Base-by-base conservation (phyloP, 2,113 vertebrate species). In the Actenoides lindsayi region DNA sequence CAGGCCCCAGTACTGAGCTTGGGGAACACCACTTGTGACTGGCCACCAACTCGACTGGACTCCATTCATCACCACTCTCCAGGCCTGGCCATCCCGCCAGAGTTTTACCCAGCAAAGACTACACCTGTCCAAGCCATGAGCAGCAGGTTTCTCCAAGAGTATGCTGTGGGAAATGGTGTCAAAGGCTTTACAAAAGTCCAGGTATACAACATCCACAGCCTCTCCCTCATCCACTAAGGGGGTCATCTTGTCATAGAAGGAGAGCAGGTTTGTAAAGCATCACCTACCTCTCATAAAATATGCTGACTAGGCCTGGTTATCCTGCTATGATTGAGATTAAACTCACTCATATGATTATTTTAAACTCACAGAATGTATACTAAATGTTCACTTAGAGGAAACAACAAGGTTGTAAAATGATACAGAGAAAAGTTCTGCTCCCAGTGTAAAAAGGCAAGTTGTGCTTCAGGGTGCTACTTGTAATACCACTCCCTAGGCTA, bases 111-210 rank as follows among this genome's bases (percentile, higher is more conserved):
- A 46, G 31, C 0, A 0, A 60, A 41, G 15, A 13, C 3, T 41
- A 12, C 1, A 3, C 7, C 16, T 0, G 0, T 33, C 35, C 23
- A 62, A 62, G 33, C 50, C 24, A 27, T 3, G 12, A 51, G 18
- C 28, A 62, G 44, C 24, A 35, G 54, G 54, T 44, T 71, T 84
- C 33, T 67, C 35, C 46, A 85, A 16, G 14, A 54, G 24, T 21
- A 65, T 50, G 50, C 24, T 62, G 28, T 65, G 44, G 39, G 27
- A 64, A 48, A 25, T 6, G 2, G 6, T 37, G 18, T 63, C 35
- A 64, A 82, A 53, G 42, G 27, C 37, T 69, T 69, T 74, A 17
- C 12, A 15, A 6, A 79, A 79, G 10, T 54, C 23, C 19, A 37
- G 3, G 5, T 11, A 48, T 9, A 37, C 2, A 4, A 35, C 18